A percentile compares a stretch with the other conserved stretches of the same genome.
These are phyloP conservation scores for Pontoporia blainvillei DNA, from an alignment of 2,113 vertebrate species.

Conservation along the genomic window DNA sequence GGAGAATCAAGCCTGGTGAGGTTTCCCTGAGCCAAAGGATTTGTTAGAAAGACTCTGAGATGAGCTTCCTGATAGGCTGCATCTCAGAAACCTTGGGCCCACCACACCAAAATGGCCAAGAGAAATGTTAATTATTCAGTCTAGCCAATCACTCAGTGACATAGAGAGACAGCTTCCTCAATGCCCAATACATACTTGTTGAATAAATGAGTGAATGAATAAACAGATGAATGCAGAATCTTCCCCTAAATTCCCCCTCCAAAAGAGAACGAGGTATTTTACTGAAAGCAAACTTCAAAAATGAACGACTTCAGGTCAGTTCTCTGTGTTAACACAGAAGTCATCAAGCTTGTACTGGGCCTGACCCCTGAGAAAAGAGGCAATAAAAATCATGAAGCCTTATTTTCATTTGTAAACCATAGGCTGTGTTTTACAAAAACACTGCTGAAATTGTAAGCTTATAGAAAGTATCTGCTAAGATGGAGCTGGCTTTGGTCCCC, in stretches of 20 bases:
- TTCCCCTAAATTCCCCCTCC: neutral
- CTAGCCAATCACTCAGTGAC: neutral
- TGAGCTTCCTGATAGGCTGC: neutral
- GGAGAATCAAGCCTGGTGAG: neutral
- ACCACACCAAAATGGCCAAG: neutral
- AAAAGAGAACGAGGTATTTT: neutral
- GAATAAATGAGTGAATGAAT: neutral
- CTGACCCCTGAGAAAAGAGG: neutral
- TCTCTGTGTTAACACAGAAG: neutral
- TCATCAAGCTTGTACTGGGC: neutral
- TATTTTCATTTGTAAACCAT: neutral
- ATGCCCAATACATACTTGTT: neutral
- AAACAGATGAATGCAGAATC: neutral
- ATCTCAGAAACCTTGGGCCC: neutral
- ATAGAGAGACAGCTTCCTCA: neutral
- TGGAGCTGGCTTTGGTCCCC: neutral
- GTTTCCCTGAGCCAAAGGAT: neutral
- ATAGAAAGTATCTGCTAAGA: neutral
- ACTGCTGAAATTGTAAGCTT: neutral
- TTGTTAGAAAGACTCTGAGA: neutral
- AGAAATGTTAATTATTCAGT: neutral
- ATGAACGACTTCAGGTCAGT: neutral
- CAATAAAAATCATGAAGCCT: neutral
- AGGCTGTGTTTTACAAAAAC: neutral
- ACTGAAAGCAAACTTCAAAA: neutral